Base-by-base conservation (phyloP, 2,888 invertebrate genomes). In the Diploptera punctata region DNA sequence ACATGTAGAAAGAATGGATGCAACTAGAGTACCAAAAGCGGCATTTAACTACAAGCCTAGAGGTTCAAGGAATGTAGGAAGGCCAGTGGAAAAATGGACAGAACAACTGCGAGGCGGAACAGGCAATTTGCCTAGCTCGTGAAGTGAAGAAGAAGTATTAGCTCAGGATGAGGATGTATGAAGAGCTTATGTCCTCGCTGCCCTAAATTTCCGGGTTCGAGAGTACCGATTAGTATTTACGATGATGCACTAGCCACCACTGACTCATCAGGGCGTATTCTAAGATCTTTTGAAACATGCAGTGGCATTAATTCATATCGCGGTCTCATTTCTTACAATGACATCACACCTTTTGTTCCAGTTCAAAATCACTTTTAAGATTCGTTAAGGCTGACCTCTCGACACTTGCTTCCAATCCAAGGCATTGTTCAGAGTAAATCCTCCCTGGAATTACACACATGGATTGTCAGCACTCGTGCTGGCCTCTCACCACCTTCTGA, bases 271-370 rank as follows among this genome's bases (percentile, higher is more conserved):
- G 52, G 52, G 52, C 21, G 52, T 52, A 24, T 52, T 38, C 5
- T 13, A 38, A 38, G n/a, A 38, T 13, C 7, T 38, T 5, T 38
- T 38, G 38, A 38, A 38, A 13, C 38, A 38, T 38, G 38, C 38
- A 13, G 52, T 52, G 52, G 52, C 52, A 24, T 52, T 52, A 52
- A 52, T 52, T 24, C 24, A 3, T 0, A 0, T 18, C 21, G 24
- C 24, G 52, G 52, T 52, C 21, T 52, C 52, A 52, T 52, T 52
- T 52, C 21, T 21, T 13, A 24, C 21, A 24, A 52, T 52, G 21
- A 52, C 52, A 52, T 52, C 24, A 52, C 52, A 52, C 5, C 24
- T 52, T 52, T 52, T 52, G 49, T 52, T 24, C 52, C 52, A 52
- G 24, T 52, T 52, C 9, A 52, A 24, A 52, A 52, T 52, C 49